Base-by-base conservation (phyloP, 2,113 vertebrate genomes). In the Toxotes jaculatrix region DNA sequence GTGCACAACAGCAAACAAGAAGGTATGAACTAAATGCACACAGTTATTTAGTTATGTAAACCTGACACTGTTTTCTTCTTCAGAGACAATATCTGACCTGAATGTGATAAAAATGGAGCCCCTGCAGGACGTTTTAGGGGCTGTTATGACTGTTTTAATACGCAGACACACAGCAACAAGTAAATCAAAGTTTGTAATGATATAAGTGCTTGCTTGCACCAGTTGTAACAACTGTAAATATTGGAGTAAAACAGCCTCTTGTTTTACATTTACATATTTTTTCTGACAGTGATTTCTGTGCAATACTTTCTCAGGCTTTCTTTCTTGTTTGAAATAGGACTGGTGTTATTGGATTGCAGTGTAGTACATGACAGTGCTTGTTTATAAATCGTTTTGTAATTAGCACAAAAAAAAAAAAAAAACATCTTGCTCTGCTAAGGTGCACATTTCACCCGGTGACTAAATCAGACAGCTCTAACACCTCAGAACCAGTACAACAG, bases 1-100 rank as follows among this genome's bases (percentile, higher is more conserved):
- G 95, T 93, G 95, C 92, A 17, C 67, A 90, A 87, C 32, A 75
- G 36, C 27, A 83, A 79, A 82, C 60, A 74, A 76, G 34, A 78
- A 21, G 45, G 31, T 31, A 64, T 76, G n/a, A 67, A 66, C 16
- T 34, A 10, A 31, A 7, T 56, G 27, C 17, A 60, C 13, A 66
- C 7, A 47, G 56, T 74, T 56, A 68, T 82, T 70, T 16, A 40
- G 43, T 49, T 40, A 42, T 12, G 27, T n/a, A 31, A 67, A 70
- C 12, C 19, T 73, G 36, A 34, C 43, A 40, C 2, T 64, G 11
- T 40, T 66, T 80, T 77, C 23, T 36, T 53, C 51, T 80, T 19
- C 16, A 21, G 34, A 3, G 4, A 34, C 57, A 70, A 49, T 9
- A 14, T n/a, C 45, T 42, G 5, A 65, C 17, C 3, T 31, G 8